Conservation (phyloP, 1,140 invertebrate species). For the Temnothorax curvispinosus region DNA sequence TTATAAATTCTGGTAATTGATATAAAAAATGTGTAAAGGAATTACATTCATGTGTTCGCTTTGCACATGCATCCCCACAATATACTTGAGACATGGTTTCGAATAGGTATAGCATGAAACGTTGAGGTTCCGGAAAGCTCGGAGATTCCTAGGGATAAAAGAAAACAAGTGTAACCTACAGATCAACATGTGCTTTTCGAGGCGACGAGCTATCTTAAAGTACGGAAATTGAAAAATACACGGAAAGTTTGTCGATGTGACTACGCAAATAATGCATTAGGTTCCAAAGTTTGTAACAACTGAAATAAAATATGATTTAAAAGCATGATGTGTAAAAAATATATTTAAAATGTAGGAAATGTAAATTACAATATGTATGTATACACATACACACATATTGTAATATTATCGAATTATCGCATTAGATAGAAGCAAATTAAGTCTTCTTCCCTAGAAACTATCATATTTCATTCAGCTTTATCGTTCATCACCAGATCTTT, state of each 20-base stretch:
- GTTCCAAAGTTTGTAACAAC: conserved; percentile 1
- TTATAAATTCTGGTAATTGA: background rate
- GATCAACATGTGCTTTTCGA: conserved; percentile 20
- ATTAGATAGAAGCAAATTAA: background rate
- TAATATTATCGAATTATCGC: background rate
- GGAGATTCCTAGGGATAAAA: conserved; percentile 32
- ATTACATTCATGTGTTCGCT: background rate
- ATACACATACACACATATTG: background rate
- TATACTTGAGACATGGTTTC: conserved; percentile 40
- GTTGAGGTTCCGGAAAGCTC: conserved; percentile 14
- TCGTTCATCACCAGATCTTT: background rate
- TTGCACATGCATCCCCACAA: background rate
- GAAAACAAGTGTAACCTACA: conserved; percentile 53
- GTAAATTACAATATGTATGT: background rate
- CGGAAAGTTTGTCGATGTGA: conserved; percentile 71
- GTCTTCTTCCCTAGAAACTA: background rate
- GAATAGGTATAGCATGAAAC: conserved; percentile 15
- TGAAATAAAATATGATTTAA: conserved; percentile 1
- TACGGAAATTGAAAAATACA: conserved; percentile 73
- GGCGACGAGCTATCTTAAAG: conserved; percentile 58
- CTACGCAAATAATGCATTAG: conserved; percentile 70
- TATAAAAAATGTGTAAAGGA: background rate
- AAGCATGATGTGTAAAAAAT: background rate
- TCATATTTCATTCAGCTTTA: background rate
- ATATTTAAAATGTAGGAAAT: background rate